Base-by-base conservation (phyloP, 2,797 vertebrate species). In the Mormyrops attenuatus region DNA sequence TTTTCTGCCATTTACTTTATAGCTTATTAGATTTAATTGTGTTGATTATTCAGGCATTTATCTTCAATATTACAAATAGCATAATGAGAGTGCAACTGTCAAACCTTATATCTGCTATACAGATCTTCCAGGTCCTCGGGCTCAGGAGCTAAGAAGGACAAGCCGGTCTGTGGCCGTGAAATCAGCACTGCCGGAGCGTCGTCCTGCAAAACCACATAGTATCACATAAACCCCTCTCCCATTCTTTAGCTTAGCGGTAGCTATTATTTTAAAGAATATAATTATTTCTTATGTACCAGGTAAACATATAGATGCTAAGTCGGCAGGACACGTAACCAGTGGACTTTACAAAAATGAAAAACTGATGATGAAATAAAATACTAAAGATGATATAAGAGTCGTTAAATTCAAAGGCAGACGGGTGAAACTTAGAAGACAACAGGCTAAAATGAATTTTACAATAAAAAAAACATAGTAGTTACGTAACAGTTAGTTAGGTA, bases 101-200 rank as follows among this genome's bases (percentile, higher is more conserved):
- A 91, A 17, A 98, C 98, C 97, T 99, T 99, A 92, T 98, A 98
- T 93, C 97, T 96, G 91, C 96, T 97, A 92, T 98, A 98, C n/a
- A 99, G 95, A 89, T 98, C 98, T 89, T 98, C 98, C 82, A 98
- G 91, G 91, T 98, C 98, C 89, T 98, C 98, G 3, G 97, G 97
- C 91, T 98, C 97, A 0, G 97, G 97, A 7, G 96, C 97, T 92
- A 99, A 92, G 91, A 99, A 98, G 73, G 98, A 97, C 86, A 99
- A 94, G 52, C 94, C 96, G 0, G 97, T 97, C 93, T 97, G 97
- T 2, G 97, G 97, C 90, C 97, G 95, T 38, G 97, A 97, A 88
- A 93, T 95, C 20, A 97, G 92, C 90, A 97, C 90, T 0, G 96
- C 95, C 1, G 97, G 97, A 88, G 96, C 94, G 1, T 98, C 97